phyloP scores from a whole-genome alignment of 1,140 invertebrate species.

The Papilio machaon region DNA sequence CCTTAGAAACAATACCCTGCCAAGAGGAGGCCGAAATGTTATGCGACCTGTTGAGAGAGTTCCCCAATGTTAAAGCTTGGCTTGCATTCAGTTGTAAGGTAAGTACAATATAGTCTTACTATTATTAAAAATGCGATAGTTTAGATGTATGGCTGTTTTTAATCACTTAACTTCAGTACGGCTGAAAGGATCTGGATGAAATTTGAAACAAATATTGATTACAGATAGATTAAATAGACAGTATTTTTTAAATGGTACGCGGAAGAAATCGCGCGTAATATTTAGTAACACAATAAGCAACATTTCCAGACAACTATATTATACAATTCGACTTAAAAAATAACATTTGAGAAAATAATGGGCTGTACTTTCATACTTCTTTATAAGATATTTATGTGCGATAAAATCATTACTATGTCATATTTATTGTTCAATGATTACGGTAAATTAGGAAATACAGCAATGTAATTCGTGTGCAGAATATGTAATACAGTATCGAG shows the following conservation, averaged over 20 bases:
- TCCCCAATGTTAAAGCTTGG: conserved; percentile 89
- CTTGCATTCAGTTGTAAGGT: conserved; percentile 92
- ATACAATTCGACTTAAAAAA: background rate
- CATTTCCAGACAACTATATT: background rate
- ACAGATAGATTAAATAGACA: too few relatives aligned
- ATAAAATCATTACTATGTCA: background rate
- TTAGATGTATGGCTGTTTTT: too few relatives aligned
- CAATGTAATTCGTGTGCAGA: background rate
- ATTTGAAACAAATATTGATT: too few relatives aligned
- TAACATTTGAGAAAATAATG: background rate
- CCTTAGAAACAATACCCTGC: conserved; percentile 95
- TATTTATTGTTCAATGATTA: conserved; percentile 9
- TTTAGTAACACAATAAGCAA: background rate
- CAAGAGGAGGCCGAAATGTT: conserved; percentile 91
- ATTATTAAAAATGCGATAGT: conserved; percentile 15
- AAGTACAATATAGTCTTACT: conserved; percentile 51
- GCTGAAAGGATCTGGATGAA: too few relatives aligned
- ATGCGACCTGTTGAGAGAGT: conserved; percentile 88
- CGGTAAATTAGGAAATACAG: conserved; percentile 6
- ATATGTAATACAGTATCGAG: background rate
- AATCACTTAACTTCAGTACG: too few relatives aligned
- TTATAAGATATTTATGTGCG: background rate
- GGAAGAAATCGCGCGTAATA: too few relatives aligned
- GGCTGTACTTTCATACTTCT: background rate
- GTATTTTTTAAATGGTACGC: too few relatives aligned